Evolutionary conservation across 2,797 vertebrate species (phyloP).

Genomic region (Gambelia wislizenii): DNA sequence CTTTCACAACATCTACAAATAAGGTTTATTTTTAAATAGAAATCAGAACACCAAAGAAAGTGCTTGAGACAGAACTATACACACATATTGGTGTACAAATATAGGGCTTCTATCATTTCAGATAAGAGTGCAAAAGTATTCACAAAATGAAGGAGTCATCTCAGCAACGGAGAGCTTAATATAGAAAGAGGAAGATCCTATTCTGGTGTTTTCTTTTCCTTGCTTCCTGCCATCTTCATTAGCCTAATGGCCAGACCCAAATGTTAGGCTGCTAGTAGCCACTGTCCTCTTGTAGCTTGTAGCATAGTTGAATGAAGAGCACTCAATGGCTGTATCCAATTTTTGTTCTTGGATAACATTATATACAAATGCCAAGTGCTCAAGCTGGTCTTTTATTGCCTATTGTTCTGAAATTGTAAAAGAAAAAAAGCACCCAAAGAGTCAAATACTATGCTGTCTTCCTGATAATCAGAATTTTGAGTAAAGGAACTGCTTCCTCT

Average conservation of each 20-base stretch:
- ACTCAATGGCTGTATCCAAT: not conserved
- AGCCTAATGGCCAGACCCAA: not conserved
- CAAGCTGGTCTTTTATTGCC: too few species aligned
- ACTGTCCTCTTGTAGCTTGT: not conserved
- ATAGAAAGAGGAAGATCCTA: not conserved
- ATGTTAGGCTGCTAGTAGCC: not conserved
- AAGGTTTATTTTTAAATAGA: conserved; percentile 12
- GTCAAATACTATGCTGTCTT: too few species aligned
- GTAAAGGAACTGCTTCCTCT: not conserved
- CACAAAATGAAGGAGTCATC: not conserved
- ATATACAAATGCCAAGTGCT: not conserved
- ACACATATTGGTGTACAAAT: not conserved
- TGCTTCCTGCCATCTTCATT: not conserved
- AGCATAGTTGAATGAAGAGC: not conserved
- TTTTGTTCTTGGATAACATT: not conserved
- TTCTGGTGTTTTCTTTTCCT: not conserved
- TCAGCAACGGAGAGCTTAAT: not conserved
- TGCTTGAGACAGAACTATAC: too few species aligned
- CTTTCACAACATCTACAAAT: not conserved
- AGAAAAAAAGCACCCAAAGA: too few species aligned
- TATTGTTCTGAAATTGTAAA: too few species aligned
- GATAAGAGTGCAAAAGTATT: not conserved
- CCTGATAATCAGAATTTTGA: not conserved
- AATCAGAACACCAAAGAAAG: not conserved
- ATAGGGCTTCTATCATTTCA: not conserved